A percentile compares a stretch with the other conserved stretches of the same genome.
Evolutionary conservation across 2,113 vertebrate species (phyloP).

Genomic region (Canis aureus): DNA sequence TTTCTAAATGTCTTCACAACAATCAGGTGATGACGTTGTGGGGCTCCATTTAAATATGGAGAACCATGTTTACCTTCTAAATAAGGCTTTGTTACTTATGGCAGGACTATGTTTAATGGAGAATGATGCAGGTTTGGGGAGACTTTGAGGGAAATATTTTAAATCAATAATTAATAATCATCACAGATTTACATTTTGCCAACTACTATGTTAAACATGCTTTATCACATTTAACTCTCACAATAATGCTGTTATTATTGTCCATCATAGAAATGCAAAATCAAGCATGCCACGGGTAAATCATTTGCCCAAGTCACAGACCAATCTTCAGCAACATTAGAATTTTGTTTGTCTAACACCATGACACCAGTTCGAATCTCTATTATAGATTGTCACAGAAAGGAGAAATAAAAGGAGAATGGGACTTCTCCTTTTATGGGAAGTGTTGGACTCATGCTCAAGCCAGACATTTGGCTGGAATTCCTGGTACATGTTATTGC

Average conservation of each 20-base stretch:
- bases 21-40: neutral
- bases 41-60: neutral
- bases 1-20: neutral
- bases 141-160: neutral
- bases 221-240: neutral
- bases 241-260: neutral
- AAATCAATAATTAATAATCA: neutral
- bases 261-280: neutral
- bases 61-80: neutral
- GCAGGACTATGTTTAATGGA: neutral
- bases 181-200: neutral
- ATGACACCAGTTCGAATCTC: neutral
- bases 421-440: too few species aligned
- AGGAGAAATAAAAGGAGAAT: neutral
- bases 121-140: neutral
- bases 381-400: rapidly evolving
- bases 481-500: too few species aligned
- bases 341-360: neutral
- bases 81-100: neutral
- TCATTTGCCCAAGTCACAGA: neutral
- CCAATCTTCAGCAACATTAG: neutral
- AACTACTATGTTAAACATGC: neutral
- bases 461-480: neutral
- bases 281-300: too few species aligned
- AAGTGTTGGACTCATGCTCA: neutral